These are phyloP conservation scores for Syngnathoides biaculeatus DNA, from an alignment of 2,113 vertebrate genomes.

Conservation along the genomic window DNA sequence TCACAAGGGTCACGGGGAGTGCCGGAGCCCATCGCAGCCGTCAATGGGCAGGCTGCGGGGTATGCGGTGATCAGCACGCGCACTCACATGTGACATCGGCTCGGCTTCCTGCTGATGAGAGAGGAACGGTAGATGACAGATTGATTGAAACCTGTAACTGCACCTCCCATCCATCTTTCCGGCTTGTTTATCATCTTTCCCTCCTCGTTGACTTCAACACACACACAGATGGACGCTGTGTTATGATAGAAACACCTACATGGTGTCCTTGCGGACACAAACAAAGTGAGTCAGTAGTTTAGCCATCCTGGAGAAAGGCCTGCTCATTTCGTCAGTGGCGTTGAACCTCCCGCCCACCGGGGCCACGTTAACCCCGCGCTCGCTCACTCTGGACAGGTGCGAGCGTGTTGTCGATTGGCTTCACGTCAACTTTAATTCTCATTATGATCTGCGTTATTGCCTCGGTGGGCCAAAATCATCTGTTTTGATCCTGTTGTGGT, in stretches of 20 bases:
- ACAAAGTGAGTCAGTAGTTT: slow-evolving; percentile 14
- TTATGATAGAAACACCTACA: slow-evolving; percentile 16
- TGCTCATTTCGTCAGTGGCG: background rate
- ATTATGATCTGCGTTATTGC: background rate
- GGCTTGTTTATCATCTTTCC: slow-evolving; percentile 41
- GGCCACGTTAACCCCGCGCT: background rate
- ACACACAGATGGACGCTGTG: background rate
- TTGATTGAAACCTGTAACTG: slow-evolving; percentile 63
- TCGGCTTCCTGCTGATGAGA: slow-evolving; percentile 42
- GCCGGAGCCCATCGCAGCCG: too few relatives aligned
- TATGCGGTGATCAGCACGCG: slow-evolving; percentile 12
- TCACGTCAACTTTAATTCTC: background rate
- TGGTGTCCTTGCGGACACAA: slow-evolving; percentile 10
- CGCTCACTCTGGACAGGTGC: background rate
- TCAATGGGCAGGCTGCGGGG: too few relatives aligned
- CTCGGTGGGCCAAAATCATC: background rate
- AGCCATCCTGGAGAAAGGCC: background rate
- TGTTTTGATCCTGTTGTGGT: background rate
- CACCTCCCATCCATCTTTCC: slow-evolving; percentile 45
- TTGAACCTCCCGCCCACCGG: slow-evolving; percentile 2
- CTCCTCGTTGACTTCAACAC: background rate
- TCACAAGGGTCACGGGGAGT: too few relatives aligned
- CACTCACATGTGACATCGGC: slow-evolving; percentile 50
- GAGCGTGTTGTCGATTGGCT: background rate
- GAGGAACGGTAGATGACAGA: slow-evolving; percentile 68